Percentiles rank a stretch among this genome's conserved stretches.
These are phyloP conservation scores for Drosophila kuntzei DNA, from an alignment of 2,888 invertebrate species.

Conservation along the genomic window DNA sequence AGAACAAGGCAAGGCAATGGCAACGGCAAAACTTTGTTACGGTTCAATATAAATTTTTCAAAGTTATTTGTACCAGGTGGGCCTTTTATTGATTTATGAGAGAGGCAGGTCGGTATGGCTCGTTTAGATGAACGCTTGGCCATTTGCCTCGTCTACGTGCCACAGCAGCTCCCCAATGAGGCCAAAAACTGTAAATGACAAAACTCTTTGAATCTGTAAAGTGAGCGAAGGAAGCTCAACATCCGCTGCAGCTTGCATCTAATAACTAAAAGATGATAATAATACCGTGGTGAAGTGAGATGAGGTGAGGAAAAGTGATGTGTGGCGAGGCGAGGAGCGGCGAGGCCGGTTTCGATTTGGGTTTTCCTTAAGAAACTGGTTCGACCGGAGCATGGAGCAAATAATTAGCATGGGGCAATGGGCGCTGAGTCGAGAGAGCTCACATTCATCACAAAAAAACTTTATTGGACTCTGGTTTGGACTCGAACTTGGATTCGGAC, in stretches of 20 bases:
- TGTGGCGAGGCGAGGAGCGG: background rate
- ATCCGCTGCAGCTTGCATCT: constrained; percentile 79
- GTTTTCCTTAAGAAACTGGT: constrained; percentile 57
- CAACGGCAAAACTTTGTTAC: constrained; percentile 26
- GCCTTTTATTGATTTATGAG: constrained; percentile 75
- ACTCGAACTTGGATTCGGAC: constrained; percentile 10
- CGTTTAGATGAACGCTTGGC: constrained; percentile 8
- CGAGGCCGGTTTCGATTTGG: background rate
- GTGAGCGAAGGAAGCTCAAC: constrained; percentile 69
- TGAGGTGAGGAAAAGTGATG: background rate
- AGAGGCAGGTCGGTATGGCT: constrained; percentile 15
- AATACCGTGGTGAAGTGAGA: constrained; percentile 42
- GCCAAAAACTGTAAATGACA: constrained; percentile 78
- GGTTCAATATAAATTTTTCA: constrained; percentile 71
- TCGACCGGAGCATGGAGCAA: constrained; percentile 42
- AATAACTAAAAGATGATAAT: constrained; percentile 76
- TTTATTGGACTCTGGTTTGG: constrained; percentile 56
- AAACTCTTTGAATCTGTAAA: constrained; percentile 38
- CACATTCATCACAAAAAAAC: constrained; percentile 71
- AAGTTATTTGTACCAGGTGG: constrained; percentile 76
- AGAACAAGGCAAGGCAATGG: constrained; percentile 2
- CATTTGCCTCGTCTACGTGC: constrained; percentile 30
- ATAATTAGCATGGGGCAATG: constrained; percentile 68
- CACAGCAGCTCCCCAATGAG: constrained; percentile 32
- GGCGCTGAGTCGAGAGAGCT: constrained; percentile 47